A percentile compares a stretch with the other conserved stretches of the same genome.
These are phyloP conservation scores for Formicarius rufipectus DNA, from an alignment of 2,113 vertebrate species.

Conservation along the genomic window DNA sequence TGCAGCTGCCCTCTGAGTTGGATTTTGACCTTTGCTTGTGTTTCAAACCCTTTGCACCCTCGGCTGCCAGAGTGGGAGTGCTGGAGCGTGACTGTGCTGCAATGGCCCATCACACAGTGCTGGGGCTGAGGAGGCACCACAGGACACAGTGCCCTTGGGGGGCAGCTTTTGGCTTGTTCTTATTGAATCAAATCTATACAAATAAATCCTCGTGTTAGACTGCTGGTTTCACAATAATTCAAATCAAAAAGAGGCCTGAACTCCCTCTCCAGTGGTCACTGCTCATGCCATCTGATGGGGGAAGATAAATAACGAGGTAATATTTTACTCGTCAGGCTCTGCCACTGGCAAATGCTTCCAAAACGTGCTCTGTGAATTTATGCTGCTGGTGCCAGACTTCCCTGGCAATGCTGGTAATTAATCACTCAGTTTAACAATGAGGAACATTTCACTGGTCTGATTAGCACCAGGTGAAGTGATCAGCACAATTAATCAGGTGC, in stretches of 20 bases:
- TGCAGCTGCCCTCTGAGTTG: neutral
- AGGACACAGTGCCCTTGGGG: neutral
- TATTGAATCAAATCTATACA: neutral
- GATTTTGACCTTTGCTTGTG: neutral
- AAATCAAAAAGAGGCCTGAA: neutral
- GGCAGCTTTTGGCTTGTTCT: neutral
- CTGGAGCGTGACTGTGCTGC: neutral
- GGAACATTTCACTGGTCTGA: slow-evolving; percentile 29
- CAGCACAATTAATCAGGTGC: slow-evolving; percentile 12
- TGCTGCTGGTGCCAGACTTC: slow-evolving; percentile 42
- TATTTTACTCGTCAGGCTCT: slow-evolving; percentile 43
- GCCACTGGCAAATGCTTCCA: slow-evolving; percentile 37
- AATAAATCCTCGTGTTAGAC: neutral
- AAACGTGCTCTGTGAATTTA: slow-evolving; percentile 6
- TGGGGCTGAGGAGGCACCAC: neutral
- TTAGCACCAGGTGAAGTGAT: slow-evolving; percentile 57
- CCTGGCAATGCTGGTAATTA: slow-evolving; percentile 37
- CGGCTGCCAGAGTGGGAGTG: neutral
- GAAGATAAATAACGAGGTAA: slow-evolving; percentile 28
- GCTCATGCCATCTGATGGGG: neutral
- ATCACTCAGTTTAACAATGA: slow-evolving; percentile 46
- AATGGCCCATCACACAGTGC: neutral
- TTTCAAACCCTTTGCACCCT: neutral
- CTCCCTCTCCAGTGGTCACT: neutral
- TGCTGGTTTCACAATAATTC: neutral